Evolutionary conservation across 2,113 vertebrate genomes (phyloP).

Genomic region (Fukomys damarensis): DNA sequence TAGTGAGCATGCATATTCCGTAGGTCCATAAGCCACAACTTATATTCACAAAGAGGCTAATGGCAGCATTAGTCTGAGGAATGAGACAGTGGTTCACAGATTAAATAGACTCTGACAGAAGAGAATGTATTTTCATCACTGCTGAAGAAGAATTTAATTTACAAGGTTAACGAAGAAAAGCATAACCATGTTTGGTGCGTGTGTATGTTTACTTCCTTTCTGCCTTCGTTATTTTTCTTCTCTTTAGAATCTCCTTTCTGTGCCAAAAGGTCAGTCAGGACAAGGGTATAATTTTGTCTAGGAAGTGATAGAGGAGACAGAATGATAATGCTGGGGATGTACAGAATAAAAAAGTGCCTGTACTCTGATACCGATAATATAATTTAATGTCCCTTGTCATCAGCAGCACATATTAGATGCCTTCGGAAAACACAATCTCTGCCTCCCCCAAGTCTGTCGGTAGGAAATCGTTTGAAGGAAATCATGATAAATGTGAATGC

Average conservation of each 20-base stretch:
- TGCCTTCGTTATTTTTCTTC: background rate
- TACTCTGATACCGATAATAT: background rate
- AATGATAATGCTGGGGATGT: background rate
- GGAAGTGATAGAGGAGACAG: background rate
- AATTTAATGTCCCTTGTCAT: background rate
- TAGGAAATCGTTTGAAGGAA: slow-evolving; percentile 23
- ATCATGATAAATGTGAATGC: background rate
- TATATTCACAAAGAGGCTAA: background rate
- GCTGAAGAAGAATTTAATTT: slow-evolving; percentile 54
- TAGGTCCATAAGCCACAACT: background rate
- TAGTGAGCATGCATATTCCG: background rate
- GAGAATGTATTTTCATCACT: slow-evolving; percentile 37
- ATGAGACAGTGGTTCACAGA: background rate
- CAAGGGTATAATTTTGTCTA: background rate
- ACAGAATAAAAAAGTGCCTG: background rate
- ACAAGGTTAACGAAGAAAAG: slow-evolving; percentile 57
- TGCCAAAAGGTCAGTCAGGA: background rate
- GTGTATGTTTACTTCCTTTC: background rate
- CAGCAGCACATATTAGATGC: background rate
- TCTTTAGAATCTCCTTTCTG: background rate
- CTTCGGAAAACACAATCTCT: background rate
- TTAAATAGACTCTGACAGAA: slow-evolving; percentile 15
- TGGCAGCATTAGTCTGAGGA: background rate
- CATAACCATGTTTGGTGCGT: background rate
- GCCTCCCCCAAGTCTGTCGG: background rate